A percentile compares a stretch with the other conserved stretches of the same genome.
These are phyloP conservation scores for Gallinago jamesoni DNA, from an alignment of 2,113 vertebrate species.

Conservation along the genomic window DNA sequence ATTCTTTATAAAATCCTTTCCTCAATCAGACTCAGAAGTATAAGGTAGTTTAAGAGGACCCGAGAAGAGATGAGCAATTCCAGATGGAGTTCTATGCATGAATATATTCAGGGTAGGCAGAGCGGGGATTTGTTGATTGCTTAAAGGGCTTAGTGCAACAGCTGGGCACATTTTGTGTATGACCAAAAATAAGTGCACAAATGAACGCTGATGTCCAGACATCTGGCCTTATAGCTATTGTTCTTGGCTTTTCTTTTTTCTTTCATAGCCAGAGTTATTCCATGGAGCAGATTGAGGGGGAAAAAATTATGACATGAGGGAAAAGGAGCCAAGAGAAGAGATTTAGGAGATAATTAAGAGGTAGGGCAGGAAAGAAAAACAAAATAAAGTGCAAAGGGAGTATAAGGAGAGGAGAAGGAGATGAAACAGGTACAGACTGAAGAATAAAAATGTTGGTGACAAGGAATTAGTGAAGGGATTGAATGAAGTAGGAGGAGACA, in stretches of 20 bases:
- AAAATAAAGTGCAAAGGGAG: not conserved
- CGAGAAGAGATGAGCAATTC: conserved; percentile 18
- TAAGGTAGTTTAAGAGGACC: not conserved
- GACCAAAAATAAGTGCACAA: conserved; percentile 25
- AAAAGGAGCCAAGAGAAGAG: not conserved
- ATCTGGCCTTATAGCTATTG: conserved; percentile 33
- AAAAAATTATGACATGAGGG: not conserved
- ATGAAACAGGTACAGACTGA: not conserved
- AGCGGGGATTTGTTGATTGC: conserved; percentile 35
- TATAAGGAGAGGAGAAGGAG: not conserved
- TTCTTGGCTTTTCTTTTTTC: not conserved
- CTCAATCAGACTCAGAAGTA: not conserved
- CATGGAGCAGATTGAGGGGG: not conserved
- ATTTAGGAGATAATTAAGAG: not conserved
- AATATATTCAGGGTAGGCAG: not conserved
- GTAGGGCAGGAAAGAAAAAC: not conserved
- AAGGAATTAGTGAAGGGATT: not conserved
- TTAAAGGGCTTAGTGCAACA: conserved; percentile 55
- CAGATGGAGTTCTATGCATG: conserved; percentile 23
- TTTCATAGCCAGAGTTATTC: not conserved
- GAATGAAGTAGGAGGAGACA: not conserved
- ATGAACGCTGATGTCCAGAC: conserved; percentile 24
- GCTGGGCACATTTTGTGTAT: conserved; percentile 55
- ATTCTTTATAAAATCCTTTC: not conserved
- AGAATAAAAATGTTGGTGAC: not conserved